Percentiles rank a stretch among this genome's conserved stretches.
These are phyloP conservation scores for Dexiosoma caninum DNA, from an alignment of 2,888 invertebrate genomes.

Conservation along the genomic window DNA sequence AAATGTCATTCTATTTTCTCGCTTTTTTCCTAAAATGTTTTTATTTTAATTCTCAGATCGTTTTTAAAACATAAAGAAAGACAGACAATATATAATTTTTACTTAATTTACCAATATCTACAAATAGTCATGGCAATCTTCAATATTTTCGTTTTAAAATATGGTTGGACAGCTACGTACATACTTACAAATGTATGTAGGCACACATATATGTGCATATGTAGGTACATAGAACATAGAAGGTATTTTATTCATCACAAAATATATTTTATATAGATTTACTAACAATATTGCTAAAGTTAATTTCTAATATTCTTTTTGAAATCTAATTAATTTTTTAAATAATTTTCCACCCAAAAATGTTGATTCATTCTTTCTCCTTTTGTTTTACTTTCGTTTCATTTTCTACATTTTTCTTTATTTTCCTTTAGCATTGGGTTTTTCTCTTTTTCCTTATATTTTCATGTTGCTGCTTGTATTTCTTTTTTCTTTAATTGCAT, in stretches of 20 bases:
- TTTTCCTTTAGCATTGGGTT: conserved; percentile 27
- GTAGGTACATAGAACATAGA: no score
- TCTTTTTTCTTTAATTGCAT: conserved; percentile 49
- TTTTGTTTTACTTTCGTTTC: conserved; percentile 44
- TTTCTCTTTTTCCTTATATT: conserved; percentile 9
- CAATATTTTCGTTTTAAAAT: no score
- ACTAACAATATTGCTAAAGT: no score
- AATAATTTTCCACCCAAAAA: conserved; percentile 19
- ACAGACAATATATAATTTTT: no score
- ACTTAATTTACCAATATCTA: no score
- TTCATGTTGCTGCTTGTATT: conserved; percentile 3
- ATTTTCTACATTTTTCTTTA: conserved; percentile 29
- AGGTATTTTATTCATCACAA: no score
- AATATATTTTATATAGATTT: no score
- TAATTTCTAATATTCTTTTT: no score
- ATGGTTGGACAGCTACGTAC: background rate
- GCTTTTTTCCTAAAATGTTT: background rate
- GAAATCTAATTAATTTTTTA: no score
- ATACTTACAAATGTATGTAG: background rate
- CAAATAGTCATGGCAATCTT: no score
- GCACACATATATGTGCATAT: background rate
- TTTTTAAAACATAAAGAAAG: no score
- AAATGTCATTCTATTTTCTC: conserved; percentile 42
- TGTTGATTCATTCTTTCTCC: conserved; percentile 53
- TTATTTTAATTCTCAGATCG: no score